These are phyloP conservation scores for Patiria pectinifera DNA, from an alignment of 53 echinoderm and acorn worm species.

Conservation along the genomic window DNA sequence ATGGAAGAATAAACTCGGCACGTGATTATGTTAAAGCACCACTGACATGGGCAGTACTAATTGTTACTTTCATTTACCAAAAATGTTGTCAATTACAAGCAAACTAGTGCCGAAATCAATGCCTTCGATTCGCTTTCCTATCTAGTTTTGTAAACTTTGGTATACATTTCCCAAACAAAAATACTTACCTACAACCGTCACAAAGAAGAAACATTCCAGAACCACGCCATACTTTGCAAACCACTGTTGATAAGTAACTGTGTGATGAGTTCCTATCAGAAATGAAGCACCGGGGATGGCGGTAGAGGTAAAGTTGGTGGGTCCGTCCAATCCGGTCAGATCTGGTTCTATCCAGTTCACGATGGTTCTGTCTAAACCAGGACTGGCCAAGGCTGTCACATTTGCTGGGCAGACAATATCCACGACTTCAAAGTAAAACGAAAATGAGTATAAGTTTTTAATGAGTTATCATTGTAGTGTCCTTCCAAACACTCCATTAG, in stretches of 20 bases:
- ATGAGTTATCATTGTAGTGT: not conserved
- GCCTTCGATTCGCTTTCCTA: no score
- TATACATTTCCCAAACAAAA: not conserved
- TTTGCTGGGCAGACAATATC: conserved; percentile 23
- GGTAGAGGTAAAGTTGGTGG: not conserved
- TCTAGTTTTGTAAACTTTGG: no score
- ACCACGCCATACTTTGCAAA: not conserved
- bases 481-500: not conserved
- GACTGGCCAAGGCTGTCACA: not conserved
- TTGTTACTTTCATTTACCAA: no score
- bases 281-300: not conserved
- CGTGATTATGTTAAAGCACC: no score
- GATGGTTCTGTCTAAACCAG: not conserved
- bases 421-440: not conserved
- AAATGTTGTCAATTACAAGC: no score
- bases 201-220: conserved; percentile 23
- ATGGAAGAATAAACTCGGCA: not conserved
- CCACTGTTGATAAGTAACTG: conserved; percentile 7
- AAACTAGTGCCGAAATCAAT: no score
- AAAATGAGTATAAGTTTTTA: not conserved
- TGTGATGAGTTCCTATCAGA: conserved; percentile 47
- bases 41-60: no score
- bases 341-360: conserved; percentile 50
- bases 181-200: conserved; percentile 16
- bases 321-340: conserved; percentile 29